These are phyloP conservation scores for Grus americana DNA, from an alignment of 2,113 vertebrate species.

Conservation along the genomic window DNA sequence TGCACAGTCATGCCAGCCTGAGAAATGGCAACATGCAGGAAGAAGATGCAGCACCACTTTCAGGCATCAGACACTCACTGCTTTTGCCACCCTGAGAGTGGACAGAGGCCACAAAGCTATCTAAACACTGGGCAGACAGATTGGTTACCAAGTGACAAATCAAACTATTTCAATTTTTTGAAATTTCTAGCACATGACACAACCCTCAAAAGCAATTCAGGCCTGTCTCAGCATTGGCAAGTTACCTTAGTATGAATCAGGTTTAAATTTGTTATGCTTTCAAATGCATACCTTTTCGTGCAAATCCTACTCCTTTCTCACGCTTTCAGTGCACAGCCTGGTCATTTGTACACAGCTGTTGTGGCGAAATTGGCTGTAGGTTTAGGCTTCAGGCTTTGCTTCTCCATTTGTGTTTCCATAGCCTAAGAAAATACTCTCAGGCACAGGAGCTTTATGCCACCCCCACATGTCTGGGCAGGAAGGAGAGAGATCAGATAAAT, in stretches of 20 bases:
- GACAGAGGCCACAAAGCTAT: background rate
- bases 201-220: constrained; percentile 1
- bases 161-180: background rate
- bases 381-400: background rate
- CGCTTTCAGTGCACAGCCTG: background rate
- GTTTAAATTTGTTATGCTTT: background rate
- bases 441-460: background rate
- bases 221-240: background rate
- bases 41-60: background rate
- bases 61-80: background rate
- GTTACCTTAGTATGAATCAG: constrained; percentile 22
- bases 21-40: background rate
- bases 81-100: background rate
- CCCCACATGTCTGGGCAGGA: constrained; percentile 22
- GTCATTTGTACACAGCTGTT: background rate
- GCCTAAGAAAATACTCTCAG: background rate
- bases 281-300: background rate
- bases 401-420: background rate
- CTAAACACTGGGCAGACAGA: background rate
- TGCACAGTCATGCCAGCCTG: background rate
- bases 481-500: constrained; percentile 22
- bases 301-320: constrained; percentile 58
- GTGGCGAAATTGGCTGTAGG: background rate
- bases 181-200: background rate
- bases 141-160: background rate